Conservation (phyloP, 1,140 invertebrate genomes). For the Drosophila arizonae region DNA sequence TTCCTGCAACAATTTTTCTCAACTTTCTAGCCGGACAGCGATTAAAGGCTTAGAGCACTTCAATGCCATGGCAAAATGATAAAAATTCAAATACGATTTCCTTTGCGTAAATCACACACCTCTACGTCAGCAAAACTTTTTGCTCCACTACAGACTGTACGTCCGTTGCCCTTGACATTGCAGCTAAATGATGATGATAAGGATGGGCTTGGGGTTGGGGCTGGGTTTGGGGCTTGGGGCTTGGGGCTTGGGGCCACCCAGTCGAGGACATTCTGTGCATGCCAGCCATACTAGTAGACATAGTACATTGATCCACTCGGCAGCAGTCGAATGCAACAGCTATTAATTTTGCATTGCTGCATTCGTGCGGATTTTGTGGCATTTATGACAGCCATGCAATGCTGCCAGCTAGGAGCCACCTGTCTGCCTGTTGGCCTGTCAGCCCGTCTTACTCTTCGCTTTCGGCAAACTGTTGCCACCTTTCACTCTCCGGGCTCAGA, state of each 20-base stretch:
- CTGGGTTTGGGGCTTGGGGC: neutral
- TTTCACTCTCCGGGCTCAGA: conserved; percentile 50
- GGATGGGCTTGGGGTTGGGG: neutral
- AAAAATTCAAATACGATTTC: conserved; percentile 61
- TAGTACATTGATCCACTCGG: conserved; percentile 32
- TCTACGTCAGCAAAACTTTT: conserved; percentile 49
- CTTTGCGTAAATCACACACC: conserved; percentile 58
- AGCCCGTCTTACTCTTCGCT: no score
- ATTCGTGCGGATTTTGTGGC: conserved; percentile 68
- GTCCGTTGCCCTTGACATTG: conserved; percentile 49
- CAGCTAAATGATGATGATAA: conserved; percentile 58
- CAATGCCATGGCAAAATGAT: conserved; percentile 29
- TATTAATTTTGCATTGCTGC: conserved; percentile 71
- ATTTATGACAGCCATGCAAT: conserved; percentile 64
- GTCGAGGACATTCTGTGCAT: conserved; percentile 35
- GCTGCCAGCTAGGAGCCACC: conserved; percentile 52
- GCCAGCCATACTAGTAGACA: conserved; percentile 26
- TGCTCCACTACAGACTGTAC: neutral
- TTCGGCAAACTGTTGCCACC: conserved; percentile 14
- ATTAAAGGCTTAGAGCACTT: conserved; percentile 62
- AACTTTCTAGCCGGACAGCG: conserved; percentile 53
- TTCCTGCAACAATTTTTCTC: conserved; percentile 56
- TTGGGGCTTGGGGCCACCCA: no score
- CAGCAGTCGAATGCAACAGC: conserved; percentile 56
- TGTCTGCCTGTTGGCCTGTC: neutral